Percentiles rank a stretch among this genome's conserved stretches.
Conservation (phyloP, 2,888 invertebrate species). For the Trisateles emortualis region DNA sequence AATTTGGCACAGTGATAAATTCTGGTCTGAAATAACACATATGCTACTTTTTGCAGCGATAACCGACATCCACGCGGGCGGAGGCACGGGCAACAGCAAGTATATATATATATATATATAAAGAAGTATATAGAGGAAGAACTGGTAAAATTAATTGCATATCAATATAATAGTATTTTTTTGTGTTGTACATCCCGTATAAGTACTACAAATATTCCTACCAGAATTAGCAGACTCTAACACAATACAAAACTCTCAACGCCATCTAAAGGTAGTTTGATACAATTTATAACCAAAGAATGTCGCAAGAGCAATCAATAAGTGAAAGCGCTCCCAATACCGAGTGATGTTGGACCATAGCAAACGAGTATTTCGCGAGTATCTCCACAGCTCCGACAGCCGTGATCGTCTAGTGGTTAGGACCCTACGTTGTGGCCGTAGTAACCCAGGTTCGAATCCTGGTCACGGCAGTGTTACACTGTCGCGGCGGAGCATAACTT, state of each 20-base stretch:
- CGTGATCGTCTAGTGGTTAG: slow-evolving; percentile 92
- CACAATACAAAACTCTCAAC: background rate
- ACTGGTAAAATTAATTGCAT: too few relatives aligned
- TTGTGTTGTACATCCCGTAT: too few relatives aligned
- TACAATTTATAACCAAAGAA: background rate
- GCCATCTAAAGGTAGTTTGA: background rate
- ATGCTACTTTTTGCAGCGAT: too few relatives aligned
- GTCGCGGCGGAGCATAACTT: slow-evolving; percentile 42
- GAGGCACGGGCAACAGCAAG: too few relatives aligned
- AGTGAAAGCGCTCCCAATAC: background rate
- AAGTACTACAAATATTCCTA: too few relatives aligned
- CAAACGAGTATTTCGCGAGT: background rate
- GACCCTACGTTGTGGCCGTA: slow-evolving; percentile 90
- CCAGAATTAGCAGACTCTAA: too few relatives aligned
- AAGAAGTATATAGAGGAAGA: too few relatives aligned
- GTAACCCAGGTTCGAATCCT: slow-evolving; percentile 92
- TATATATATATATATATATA: too few relatives aligned
- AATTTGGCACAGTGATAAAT: too few relatives aligned
- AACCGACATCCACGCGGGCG: too few relatives aligned
- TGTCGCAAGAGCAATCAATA: background rate
- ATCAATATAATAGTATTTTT: too few relatives aligned
- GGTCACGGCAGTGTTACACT: slow-evolving; percentile 62
- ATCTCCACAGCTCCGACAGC: slow-evolving; percentile 71
- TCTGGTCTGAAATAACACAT: too few relatives aligned
- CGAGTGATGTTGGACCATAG: background rate